Base-by-base conservation (phyloP, 2,888 invertebrate genomes). In the Leucania comma region DNA sequence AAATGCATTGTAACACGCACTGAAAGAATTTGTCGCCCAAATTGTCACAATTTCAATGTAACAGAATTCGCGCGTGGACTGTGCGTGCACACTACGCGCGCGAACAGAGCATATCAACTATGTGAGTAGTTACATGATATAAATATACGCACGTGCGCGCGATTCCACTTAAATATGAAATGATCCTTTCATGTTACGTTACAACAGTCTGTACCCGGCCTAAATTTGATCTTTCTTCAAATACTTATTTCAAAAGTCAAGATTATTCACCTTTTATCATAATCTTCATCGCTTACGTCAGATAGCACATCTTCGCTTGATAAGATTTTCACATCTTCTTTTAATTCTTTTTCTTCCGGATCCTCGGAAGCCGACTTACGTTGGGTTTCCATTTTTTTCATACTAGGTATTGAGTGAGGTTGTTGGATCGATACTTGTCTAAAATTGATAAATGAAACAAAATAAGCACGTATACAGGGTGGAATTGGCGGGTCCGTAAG, bases 351-450 rank as follows among this genome's bases (percentile, higher is more conserved):
- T 24, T 62, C 53, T 46, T 57, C 65, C 24, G 22, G 14, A 3
- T 22, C 62, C 22, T 63, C 32, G 29, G 56, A 66, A n/a, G 57
- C 64, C 42, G 63, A 61, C 53, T 53, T 61, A 14, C 54, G 70
- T 29, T 48, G 48, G 63, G 57, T 32, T 4, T 26, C 54, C 20
- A 10, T 20, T 24, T 14, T 65, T 48, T 62, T 69, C 20, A 38
- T 10, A 1, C 35, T 26, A 8, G 22, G 22, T 3, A 22, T 0
- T 10, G 66, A 63, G 3, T 63, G 54, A 22, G 38, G 75, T 0
- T 42, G 38, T 53, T 64, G 59, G 14, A 81, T 50, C 22, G 72
- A 67, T 14, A 75, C 62, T 58, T 71, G 67, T 66, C 84, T 82
- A 53, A 48, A 79, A 72, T 42, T 53, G 14, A 51, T 32, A 56